Evolutionary conservation across 2,797 vertebrate genomes (phyloP).

Genomic region (Sparidentex hasta): DNA sequence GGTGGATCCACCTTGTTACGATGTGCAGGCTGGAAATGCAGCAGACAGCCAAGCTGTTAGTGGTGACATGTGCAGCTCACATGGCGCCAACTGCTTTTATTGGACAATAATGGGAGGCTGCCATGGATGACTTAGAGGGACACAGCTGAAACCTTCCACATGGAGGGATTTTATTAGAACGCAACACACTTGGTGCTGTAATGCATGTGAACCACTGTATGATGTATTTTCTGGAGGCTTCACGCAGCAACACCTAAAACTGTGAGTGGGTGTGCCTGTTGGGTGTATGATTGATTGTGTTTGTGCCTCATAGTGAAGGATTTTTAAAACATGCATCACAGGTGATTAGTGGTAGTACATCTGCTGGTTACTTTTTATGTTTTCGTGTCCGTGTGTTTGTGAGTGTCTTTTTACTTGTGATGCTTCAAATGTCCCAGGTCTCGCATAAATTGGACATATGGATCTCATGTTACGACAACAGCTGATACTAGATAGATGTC

Average conservation of each 20-base stretch:
- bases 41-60: slow-evolving; percentile 62
- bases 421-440: neutral
- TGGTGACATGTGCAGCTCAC: slow-evolving; percentile 61
- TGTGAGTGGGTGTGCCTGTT: slow-evolving; percentile 35
- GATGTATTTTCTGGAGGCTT: slow-evolving; percentile 51
- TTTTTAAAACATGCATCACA: slow-evolving; percentile 33
- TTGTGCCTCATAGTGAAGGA: slow-evolving; percentile 28
- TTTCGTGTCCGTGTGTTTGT: slow-evolving; percentile 8
- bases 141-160: slow-evolving; percentile 57
- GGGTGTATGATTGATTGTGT: slow-evolving; percentile 50
- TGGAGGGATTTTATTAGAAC: slow-evolving; percentile 56
- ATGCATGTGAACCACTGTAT: slow-evolving; percentile 24
- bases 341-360: slow-evolving; percentile 25
- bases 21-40: slow-evolving; percentile 40
- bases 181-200: slow-evolving; percentile 1
- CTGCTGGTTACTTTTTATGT: slow-evolving; percentile 1
- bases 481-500: neutral
- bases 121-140: slow-evolving; percentile 74
- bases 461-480: neutral
- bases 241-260: slow-evolving; percentile 36
- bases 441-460: neutral
- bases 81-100: slow-evolving; percentile 78
- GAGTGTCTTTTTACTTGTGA: slow-evolving; percentile 8
- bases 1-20: neutral
- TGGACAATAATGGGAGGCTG: slow-evolving; percentile 78